Evolutionary conservation across 2,113 vertebrate genomes (phyloP).

Genomic region (Synodontis membranacea): DNA sequence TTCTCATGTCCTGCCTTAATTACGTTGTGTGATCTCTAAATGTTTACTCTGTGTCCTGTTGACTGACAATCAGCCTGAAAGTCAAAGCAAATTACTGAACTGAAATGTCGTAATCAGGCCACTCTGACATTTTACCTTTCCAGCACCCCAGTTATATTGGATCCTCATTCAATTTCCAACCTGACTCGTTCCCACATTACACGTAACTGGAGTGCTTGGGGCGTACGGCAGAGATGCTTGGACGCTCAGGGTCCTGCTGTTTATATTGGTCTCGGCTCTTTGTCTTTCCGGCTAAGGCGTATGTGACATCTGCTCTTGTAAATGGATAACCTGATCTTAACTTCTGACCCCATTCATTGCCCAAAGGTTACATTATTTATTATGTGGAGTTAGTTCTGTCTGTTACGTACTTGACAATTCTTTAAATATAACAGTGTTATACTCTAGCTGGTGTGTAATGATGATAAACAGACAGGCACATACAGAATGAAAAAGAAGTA

Average conservation of each 20-base stretch:
- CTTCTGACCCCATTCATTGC: slow-evolving; percentile 41
- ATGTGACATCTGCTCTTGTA: slow-evolving; percentile 51
- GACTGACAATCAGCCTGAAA: background rate
- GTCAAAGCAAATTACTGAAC: background rate
- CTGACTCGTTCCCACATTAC: slow-evolving; percentile 17
- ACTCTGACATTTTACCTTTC: slow-evolving; percentile 31
- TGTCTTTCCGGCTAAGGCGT: slow-evolving; percentile 18
- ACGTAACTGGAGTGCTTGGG: background rate
- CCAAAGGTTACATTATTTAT: slow-evolving; percentile 33
- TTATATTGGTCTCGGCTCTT: slow-evolving; percentile 17
- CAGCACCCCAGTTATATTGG: background rate
- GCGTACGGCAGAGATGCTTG: background rate
- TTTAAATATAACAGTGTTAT: slow-evolving; percentile 9
- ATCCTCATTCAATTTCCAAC: slow-evolving; percentile 35
- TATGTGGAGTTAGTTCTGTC: slow-evolving; percentile 3
- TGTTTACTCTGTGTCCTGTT: background rate
- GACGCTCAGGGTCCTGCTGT: slow-evolving; percentile 29
- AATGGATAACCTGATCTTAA: slow-evolving; percentile 17
- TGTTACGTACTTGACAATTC: slow-evolving; percentile 16
- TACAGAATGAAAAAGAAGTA: background rate
- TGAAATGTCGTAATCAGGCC: slow-evolving; percentile 28
- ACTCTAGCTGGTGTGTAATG: background rate
- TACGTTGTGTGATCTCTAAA: background rate
- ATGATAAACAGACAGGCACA: background rate
- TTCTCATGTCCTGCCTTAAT: background rate